These are phyloP conservation scores for Ceuthmochares aereus DNA, from an alignment of 2,113 vertebrate species.

Conservation along the genomic window DNA sequence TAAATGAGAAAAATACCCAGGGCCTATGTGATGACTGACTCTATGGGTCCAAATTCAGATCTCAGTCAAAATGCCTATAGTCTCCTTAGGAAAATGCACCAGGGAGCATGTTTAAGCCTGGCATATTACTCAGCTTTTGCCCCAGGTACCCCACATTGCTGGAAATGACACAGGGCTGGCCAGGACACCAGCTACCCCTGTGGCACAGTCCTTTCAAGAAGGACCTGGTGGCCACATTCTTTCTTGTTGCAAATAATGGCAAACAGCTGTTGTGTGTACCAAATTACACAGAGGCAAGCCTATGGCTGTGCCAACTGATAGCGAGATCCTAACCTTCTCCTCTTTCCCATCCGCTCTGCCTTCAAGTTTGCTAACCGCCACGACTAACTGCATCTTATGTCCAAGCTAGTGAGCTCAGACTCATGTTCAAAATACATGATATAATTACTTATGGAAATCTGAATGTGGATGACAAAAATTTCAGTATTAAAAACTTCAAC, in stretches of 20 bases:
- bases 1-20: not conserved
- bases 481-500: not conserved
- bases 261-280: not conserved
- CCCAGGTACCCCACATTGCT: not conserved
- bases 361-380: not conserved
- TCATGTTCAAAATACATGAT: not conserved
- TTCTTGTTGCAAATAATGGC: not conserved
- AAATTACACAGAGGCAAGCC: not conserved
- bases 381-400: not conserved
- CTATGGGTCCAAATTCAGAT: not conserved
- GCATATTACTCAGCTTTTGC: not conserved
- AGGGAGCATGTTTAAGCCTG: not conserved
- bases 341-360: not conserved
- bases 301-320: not conserved
- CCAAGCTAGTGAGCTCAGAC: not conserved
- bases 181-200: fast-evolving
- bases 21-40: not conserved
- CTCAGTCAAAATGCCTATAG: not conserved
- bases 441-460: not conserved
- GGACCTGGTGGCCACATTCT: not conserved
- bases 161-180: not conserved
- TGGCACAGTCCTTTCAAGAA: not conserved
- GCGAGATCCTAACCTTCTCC: fast-evolving
- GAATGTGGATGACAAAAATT: not conserved
- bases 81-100: not conserved